Evolutionary conservation across 2,797 vertebrate species (phyloP).

Genomic region (Petrocephalus schoutedeni): DNA sequence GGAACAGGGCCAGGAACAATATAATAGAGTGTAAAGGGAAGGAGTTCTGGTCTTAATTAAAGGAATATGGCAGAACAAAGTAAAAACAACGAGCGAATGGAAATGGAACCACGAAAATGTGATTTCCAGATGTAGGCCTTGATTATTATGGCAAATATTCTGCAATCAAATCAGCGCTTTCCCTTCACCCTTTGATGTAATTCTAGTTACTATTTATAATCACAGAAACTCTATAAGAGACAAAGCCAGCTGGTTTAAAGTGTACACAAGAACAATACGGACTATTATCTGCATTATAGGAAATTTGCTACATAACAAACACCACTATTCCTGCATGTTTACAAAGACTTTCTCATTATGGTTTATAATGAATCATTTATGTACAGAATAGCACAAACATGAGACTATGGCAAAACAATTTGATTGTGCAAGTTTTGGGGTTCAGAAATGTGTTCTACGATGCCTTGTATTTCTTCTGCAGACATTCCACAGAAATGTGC

Average conservation of each 20-base stretch:
- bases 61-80: slow-evolving; percentile 63
- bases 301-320: not conserved
- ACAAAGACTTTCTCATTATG: not conserved
- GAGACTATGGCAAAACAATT: not conserved
- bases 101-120: slow-evolving; percentile 44
- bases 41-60: slow-evolving; percentile 70
- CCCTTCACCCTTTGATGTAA: slow-evolving; percentile 26
- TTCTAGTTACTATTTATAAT: slow-evolving; percentile 38
- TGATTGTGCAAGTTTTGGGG: not conserved
- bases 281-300: not conserved
- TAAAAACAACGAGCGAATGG: slow-evolving; percentile 41
- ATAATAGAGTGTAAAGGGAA: slow-evolving; percentile 60
- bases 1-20: slow-evolving; percentile 19
- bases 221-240: slow-evolving; percentile 30
- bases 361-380: not conserved
- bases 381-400: not conserved
- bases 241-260: slow-evolving; percentile 19
- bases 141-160: slow-evolving; percentile 45
- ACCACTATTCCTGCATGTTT: not conserved
- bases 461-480: not conserved
- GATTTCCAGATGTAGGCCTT: slow-evolving; percentile 46
- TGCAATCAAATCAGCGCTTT: slow-evolving; percentile 39
- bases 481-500: not conserved
- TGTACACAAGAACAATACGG: not conserved
- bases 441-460: not conserved